Evolutionary conservation across 2,113 vertebrate species (phyloP).

Genomic region (Malaclemys terrapin): DNA sequence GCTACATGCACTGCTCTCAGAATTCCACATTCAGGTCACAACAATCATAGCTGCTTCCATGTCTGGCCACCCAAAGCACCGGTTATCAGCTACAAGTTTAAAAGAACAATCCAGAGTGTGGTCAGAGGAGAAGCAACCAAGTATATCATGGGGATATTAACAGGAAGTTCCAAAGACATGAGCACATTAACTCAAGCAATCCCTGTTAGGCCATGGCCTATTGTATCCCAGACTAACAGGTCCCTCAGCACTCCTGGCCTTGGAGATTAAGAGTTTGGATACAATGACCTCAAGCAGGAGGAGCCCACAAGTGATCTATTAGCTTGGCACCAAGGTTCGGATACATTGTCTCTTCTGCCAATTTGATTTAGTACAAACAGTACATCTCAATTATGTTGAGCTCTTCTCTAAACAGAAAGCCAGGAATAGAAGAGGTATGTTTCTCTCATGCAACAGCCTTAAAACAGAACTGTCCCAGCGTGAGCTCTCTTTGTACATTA

Average conservation of each 20-base stretch:
- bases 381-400: background rate
- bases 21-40: background rate
- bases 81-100: background rate
- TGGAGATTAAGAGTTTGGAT: background rate
- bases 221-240: background rate
- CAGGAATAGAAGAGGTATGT: slow-evolving; percentile 44
- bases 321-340: background rate
- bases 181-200: background rate
- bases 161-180: background rate
- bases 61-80: background rate
- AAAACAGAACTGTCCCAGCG: background rate
- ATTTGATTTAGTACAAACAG: background rate
- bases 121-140: background rate
- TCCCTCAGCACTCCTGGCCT: background rate
- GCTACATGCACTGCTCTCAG: background rate
- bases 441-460: slow-evolving; percentile 4
- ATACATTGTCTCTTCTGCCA: background rate
- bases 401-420: slow-evolving; percentile 37
- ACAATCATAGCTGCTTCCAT: background rate
- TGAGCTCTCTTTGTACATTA: rapidly evolving
- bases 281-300: background rate
- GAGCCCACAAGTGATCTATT: background rate
- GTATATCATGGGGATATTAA: background rate
- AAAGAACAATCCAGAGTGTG: background rate
- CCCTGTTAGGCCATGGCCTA: background rate